Evolutionary conservation across 1,140 invertebrate genomes (phyloP).

Genomic region (Penaeus japonicus): DNA sequence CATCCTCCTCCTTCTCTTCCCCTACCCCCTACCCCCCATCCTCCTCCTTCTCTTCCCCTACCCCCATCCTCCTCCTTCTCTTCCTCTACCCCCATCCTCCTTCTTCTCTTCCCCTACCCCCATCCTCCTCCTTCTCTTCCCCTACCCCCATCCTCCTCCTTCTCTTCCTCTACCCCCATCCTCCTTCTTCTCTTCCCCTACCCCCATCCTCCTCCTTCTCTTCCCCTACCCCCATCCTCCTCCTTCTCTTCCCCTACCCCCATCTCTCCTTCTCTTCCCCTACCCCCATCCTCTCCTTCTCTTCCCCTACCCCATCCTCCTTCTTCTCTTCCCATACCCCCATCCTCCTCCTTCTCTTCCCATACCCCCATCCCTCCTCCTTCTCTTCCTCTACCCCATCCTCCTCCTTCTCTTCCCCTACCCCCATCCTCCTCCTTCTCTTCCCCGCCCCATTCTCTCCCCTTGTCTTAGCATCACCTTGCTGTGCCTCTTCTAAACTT

Average conservation of each 20-base stretch:
- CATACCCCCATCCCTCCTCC: constrained; percentile 64
- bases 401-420: no score
- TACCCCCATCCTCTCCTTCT: not conserved
- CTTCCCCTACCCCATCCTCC: not conserved
- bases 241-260: not conserved
- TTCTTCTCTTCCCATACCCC: not conserved
- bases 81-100: not conserved
- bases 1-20: constrained; percentile 66
- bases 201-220: no score
- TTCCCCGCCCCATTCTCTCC: constrained; percentile 65
- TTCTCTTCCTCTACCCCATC: not conserved
- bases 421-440: no score
- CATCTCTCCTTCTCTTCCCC: not conserved
- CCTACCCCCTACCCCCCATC: constrained; percentile 50
- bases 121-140: constrained; percentile 35
- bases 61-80: no score
- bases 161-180: no score
- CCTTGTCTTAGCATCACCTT: not conserved
- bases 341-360: constrained; percentile 61
- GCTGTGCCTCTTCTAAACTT: not conserved
- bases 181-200: not conserved
- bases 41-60: no score
- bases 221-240: not conserved
- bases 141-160: not conserved
- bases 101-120: constrained; percentile 24